Percentiles rank a stretch among this genome's conserved stretches.
phyloP scores from a whole-genome alignment of 1,140 invertebrate species.

The Meteorus sp. region DNA sequence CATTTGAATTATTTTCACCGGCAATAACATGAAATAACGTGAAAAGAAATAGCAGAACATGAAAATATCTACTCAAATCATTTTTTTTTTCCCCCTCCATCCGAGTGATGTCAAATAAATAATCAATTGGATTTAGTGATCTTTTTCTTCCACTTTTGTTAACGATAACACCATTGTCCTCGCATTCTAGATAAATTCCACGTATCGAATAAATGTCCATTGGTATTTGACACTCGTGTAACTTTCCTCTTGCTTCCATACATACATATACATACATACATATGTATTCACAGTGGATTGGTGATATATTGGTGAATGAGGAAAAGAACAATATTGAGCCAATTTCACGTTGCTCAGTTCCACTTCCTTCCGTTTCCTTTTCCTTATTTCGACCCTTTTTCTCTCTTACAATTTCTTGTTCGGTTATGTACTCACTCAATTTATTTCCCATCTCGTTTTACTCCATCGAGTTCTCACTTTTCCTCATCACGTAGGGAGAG shows the following conservation, averaged over 20 bases:
- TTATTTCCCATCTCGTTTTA: too few species aligned
- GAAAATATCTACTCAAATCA: neutral
- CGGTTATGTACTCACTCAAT: too few species aligned
- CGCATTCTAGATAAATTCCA: slow-evolving; percentile 13
- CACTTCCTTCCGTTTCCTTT: neutral
- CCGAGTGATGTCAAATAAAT: neutral
- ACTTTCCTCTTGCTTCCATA: neutral
- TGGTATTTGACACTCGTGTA: slow-evolving; percentile 19
- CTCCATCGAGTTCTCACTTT: too few species aligned
- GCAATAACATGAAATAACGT: too few species aligned
- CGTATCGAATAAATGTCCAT: slow-evolving; percentile 19
- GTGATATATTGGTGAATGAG: too few species aligned
- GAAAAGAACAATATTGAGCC: slow-evolving; percentile 13
- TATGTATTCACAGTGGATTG: too few species aligned
- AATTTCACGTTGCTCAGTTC: slow-evolving; percentile 7
- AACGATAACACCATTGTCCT: too few species aligned
- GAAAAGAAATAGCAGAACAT: too few species aligned
- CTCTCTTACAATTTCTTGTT: neutral
- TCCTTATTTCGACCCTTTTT: neutral
- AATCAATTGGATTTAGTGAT: too few species aligned
- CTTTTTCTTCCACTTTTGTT: too few species aligned
- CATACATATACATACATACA: too few species aligned
- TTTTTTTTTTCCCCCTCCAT: neutral
- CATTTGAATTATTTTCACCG: neutral
- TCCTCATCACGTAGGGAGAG: too few species aligned